Evolutionary conservation across 2,797 vertebrate genomes (phyloP).

Genomic region (Erpetoichthys calabaricus): DNA sequence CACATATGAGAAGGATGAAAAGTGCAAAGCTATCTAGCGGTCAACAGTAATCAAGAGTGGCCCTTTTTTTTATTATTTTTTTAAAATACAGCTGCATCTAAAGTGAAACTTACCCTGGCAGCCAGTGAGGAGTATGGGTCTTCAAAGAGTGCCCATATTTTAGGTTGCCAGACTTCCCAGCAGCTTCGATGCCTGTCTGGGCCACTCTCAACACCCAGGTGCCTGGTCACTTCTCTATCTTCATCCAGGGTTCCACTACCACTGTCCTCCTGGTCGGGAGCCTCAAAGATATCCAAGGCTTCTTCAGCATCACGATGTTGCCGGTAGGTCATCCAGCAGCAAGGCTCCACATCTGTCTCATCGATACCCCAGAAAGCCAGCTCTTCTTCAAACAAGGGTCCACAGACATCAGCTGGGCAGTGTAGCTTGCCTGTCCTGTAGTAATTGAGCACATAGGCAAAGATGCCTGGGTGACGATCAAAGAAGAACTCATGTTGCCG

Average conservation of each 20-base stretch:
- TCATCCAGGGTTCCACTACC: conserved; percentile 38
- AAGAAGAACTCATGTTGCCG: conserved; percentile 79
- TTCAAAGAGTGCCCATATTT: conserved; percentile 90
- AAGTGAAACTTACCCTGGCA: conserved; percentile 74
- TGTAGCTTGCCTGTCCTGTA: conserved; percentile 95
- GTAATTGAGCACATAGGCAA: conserved; percentile 93
- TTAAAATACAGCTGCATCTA: too few species aligned
- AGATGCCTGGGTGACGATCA: conserved; percentile 89
- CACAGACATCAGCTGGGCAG: conserved; percentile 91
- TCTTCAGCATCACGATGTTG: conserved; percentile 94
- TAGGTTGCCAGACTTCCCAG: conserved; percentile 73
- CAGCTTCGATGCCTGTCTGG: conserved; percentile 52
- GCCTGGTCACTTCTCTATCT: conserved; percentile 44
- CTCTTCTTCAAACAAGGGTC: conserved; percentile 96
- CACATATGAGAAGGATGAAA: too few species aligned
- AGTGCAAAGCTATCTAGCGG: too few species aligned
- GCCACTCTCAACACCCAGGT: conserved; percentile 75
- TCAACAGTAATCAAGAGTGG: too few species aligned
- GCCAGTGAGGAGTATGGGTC: conserved; percentile 89
- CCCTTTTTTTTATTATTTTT: too few species aligned
- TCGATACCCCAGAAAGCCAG: conserved; percentile 94
- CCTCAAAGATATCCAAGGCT: conserved; percentile 90
- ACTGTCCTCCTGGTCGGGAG: conserved; percentile 61
- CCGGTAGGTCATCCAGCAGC: conserved; percentile 97
- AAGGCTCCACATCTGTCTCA: conserved; percentile 96